A percentile compares a stretch with the other conserved stretches of the same genome.
phyloP scores from a whole-genome alignment of 1,140 invertebrate species.

The Drosophila quadrilineata region DNA sequence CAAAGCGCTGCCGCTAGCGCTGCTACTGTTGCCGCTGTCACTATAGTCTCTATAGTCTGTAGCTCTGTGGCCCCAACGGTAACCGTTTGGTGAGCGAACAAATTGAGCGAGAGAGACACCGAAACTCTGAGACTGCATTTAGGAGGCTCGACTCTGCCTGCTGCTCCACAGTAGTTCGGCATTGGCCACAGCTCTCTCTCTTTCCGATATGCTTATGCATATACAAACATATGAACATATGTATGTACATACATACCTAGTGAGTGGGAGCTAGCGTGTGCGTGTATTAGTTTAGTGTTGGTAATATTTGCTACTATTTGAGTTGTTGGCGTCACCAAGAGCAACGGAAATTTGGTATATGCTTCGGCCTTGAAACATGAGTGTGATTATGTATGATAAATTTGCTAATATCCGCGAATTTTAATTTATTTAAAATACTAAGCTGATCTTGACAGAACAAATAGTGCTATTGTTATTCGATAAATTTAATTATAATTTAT shows the following conservation, averaged over 20 bases:
- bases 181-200: not conserved
- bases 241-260: not conserved
- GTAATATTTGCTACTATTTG: not conserved
- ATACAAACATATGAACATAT: not conserved
- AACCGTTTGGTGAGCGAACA: conserved; percentile 17
- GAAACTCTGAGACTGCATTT: conserved; percentile 18
- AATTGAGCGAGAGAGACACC: conserved; percentile 21
- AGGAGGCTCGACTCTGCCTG: conserved; percentile 37
- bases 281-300: not conserved
- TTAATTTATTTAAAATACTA: too few species aligned
- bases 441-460: too few species aligned
- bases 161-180: not conserved
- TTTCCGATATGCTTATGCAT: not conserved
- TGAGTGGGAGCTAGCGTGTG: too few species aligned
- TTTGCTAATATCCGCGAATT: not conserved
- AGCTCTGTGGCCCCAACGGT: conserved; percentile 9
- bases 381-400: not conserved
- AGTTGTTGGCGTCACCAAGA: not conserved
- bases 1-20: not conserved
- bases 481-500: too few species aligned
- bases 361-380: not conserved
- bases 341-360: conserved; percentile 6
- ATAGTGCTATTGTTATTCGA: too few species aligned
- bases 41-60: too few species aligned
- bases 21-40: conserved; percentile 5